A percentile compares a stretch with the other conserved stretches of the same genome.
Conservation (phyloP, 2,113 vertebrate species). For the Rhipidura dahli region DNA sequence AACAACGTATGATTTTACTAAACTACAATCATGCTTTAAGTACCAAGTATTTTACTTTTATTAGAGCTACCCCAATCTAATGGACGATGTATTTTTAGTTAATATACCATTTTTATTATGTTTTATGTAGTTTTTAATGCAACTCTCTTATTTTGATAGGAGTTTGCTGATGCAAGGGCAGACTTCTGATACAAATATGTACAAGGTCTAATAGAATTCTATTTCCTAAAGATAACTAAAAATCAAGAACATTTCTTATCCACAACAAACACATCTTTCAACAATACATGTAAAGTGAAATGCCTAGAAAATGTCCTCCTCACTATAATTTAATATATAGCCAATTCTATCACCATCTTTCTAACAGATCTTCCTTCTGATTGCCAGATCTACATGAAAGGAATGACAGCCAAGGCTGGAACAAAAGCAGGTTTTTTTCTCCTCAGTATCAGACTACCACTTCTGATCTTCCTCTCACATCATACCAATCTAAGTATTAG, state of each 20-base stretch:
- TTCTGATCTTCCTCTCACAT: background rate
- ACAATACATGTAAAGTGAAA: background rate
- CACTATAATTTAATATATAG: background rate
- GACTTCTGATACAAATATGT: background rate
- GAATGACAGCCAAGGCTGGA: background rate
- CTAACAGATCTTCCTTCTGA: background rate
- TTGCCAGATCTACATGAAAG: background rate
- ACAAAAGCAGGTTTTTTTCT: background rate
- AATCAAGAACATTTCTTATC: background rate
- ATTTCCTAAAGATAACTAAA: background rate
- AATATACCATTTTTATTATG: rapidly evolving
- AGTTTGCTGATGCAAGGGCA: background rate
- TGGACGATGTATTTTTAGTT: background rate
- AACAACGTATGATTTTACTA: background rate
- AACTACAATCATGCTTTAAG: background rate
- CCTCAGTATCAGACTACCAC: background rate
- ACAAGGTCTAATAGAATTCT: background rate
- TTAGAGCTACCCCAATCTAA: background rate
- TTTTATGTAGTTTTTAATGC: background rate
- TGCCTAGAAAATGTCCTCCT: background rate
- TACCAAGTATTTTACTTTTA: background rate
- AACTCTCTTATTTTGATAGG: background rate
- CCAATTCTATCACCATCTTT: background rate
- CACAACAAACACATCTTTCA: background rate
- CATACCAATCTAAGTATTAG: background rate